phyloP scores from a whole-genome alignment of 1,140 invertebrate species.

The Epicauta chinensis region DNA sequence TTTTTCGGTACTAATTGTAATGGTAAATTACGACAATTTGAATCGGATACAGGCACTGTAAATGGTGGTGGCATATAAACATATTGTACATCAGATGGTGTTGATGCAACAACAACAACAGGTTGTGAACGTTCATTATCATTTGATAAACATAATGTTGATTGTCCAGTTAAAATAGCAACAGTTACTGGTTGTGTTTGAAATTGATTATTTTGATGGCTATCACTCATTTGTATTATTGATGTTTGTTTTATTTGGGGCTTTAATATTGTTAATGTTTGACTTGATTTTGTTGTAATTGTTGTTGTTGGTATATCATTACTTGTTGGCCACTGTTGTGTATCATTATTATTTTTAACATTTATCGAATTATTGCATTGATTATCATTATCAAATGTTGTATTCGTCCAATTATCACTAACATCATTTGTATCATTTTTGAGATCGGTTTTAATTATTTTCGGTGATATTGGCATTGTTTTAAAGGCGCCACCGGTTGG shows the following conservation, averaged over 20 bases:
- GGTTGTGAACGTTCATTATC: slow-evolving; percentile 29
- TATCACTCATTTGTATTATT: slow-evolving; percentile 31
- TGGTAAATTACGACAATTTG: slow-evolving; percentile 28
- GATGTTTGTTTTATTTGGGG: slow-evolving; percentile 29
- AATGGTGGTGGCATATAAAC: slow-evolving; percentile 35
- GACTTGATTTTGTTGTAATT: slow-evolving; percentile 22
- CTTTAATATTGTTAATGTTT: slow-evolving; percentile 32
- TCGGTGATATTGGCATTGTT: slow-evolving; percentile 61
- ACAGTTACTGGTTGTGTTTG: slow-evolving; percentile 33
- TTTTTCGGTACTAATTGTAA: slow-evolving; percentile 32
- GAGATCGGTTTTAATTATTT: slow-evolving; percentile 31
- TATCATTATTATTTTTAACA: slow-evolving; percentile 6
- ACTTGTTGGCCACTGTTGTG: slow-evolving; percentile 20
- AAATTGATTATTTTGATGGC: slow-evolving; percentile 25
- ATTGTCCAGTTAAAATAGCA: slow-evolving; percentile 26
- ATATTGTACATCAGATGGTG: slow-evolving; percentile 40
- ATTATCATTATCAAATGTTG: neutral
- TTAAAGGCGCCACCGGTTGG: slow-evolving; percentile 83
- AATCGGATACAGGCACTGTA: slow-evolving; percentile 26
- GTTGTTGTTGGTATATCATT: slow-evolving; percentile 18
- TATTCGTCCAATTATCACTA: slow-evolving; percentile 6
- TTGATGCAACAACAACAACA: slow-evolving; percentile 37
- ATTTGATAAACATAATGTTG: slow-evolving; percentile 31
- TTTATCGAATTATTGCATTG: neutral
- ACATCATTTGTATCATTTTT: slow-evolving; percentile 18